phyloP scores from a whole-genome alignment of 1,140 invertebrate genomes.

The Subanguina moxae region DNA sequence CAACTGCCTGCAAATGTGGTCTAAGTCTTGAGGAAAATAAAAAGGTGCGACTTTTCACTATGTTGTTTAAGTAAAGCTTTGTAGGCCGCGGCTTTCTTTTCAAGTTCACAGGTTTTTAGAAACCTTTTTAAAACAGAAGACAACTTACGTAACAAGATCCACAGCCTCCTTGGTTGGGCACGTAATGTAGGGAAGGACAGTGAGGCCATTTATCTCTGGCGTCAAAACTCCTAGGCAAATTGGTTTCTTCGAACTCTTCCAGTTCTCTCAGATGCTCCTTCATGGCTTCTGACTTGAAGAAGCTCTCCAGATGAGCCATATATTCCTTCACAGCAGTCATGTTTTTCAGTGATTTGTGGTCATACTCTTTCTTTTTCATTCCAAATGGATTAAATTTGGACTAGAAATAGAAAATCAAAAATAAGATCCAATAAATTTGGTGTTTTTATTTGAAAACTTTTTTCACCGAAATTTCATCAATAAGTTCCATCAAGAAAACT shows the following conservation, averaged over 20 bases:
- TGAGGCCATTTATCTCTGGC: constrained; percentile 47
- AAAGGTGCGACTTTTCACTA: too few species aligned
- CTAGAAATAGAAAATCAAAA: constrained; percentile 23
- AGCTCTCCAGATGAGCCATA: constrained; percentile 29
- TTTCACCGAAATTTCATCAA: not conserved
- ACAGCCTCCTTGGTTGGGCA: constrained; percentile 63
- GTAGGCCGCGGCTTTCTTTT: too few species aligned
- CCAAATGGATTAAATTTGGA: constrained; percentile 46
- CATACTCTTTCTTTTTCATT: constrained; percentile 34
- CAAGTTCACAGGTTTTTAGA: too few species aligned
- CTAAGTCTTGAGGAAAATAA: too few species aligned
- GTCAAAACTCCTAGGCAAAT: constrained; percentile 38
- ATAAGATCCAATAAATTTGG: constrained; percentile 3
- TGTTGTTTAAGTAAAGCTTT: too few species aligned
- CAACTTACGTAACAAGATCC: constrained; percentile 64
- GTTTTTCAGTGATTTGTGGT: constrained; percentile 43
- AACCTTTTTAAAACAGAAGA: not conserved
- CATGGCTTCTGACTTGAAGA: constrained; percentile 31
- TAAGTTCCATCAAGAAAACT: not conserved
- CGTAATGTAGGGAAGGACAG: constrained; percentile 35
- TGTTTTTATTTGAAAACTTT: not conserved
- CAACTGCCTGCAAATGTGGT: constrained; percentile 41
- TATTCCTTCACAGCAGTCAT: constrained; percentile 48
- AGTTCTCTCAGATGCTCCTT: constrained; percentile 24
- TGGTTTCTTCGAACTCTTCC: constrained; percentile 30